A percentile compares a stretch with the other conserved stretches of the same genome.
Conservation (phyloP, 2,888 invertebrate species). For the Netelia inedita region DNA sequence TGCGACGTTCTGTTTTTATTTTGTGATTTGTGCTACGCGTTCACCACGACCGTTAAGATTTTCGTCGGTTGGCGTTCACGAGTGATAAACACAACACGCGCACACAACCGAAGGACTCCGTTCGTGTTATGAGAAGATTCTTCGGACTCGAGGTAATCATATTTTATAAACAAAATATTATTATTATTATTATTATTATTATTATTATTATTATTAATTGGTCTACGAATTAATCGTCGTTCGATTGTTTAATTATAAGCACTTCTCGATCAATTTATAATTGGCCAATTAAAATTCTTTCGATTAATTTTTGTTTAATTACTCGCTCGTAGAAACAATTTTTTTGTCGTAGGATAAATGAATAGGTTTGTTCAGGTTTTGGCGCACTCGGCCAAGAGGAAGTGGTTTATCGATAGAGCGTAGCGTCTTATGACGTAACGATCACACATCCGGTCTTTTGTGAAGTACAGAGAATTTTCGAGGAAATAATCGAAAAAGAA, state of each 20-base stretch:
- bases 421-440: conserved; percentile 63
- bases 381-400: conserved; percentile 44
- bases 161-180: background rate
- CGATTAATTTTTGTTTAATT: background rate
- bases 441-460: conserved; percentile 52
- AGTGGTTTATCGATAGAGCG: conserved; percentile 62
- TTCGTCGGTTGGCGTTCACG: conserved; percentile 1
- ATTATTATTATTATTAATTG: background rate
- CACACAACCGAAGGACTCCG: background rate
- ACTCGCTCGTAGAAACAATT: too few species aligned
- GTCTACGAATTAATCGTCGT: background rate
- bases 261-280: too few species aligned
- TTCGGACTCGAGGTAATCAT: conserved; percentile 39
- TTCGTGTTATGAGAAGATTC: conserved; percentile 44
- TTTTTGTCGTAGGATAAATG: background rate
- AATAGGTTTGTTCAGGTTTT: conserved; percentile 18
- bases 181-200: conserved; percentile 9
- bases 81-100: background rate
- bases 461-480: conserved; percentile 34
- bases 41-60: conserved; percentile 7
- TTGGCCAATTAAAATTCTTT: background rate
- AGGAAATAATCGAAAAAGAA: conserved; percentile 21
- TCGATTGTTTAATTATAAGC: background rate
- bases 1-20: conserved; percentile 28
- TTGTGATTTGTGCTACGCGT: conserved; percentile 29